A percentile compares a stretch with the other conserved stretches of the same genome.
phyloP scores from a whole-genome alignment of 2,888 invertebrate species.

The Mesorhabditis sp. region DNA sequence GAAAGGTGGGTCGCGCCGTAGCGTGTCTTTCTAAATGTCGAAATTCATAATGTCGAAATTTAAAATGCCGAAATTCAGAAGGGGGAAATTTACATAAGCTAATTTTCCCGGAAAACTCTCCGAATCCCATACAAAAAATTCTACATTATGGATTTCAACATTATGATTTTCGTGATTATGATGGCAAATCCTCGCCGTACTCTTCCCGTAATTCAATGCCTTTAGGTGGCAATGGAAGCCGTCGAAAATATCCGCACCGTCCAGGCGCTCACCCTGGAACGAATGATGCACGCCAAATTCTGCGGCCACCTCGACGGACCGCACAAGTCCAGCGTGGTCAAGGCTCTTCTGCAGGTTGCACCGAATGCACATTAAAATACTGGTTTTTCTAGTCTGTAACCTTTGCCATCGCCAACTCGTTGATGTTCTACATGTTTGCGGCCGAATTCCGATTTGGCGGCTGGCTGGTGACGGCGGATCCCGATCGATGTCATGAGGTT shows the following conservation, averaged over 20 bases:
- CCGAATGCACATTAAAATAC: not conserved
- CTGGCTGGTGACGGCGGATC: conserved; percentile 59
- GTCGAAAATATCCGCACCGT: conserved; percentile 61
- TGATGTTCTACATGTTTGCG: conserved; percentile 60
- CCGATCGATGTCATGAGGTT: conserved; percentile 52
- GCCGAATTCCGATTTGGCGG: conserved; percentile 59
- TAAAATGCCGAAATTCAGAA: no score
- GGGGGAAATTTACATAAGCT: no score
- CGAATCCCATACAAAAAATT: no score
- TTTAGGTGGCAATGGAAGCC: conserved; percentile 59
- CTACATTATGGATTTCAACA: no score
- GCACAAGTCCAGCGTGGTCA: conserved; percentile 23
- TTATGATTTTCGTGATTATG: no score
- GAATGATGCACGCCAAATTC: conserved; percentile 53
- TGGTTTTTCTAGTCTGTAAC: conserved; percentile 35
- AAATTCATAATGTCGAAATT: no score
- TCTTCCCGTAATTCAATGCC: not conserved
- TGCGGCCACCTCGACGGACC: conserved; percentile 36
- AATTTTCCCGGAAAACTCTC: no score
- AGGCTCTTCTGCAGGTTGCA: conserved; percentile 30
- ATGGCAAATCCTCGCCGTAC: no score
- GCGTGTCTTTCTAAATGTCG: no score
- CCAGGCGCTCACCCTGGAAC: conserved; percentile 60
- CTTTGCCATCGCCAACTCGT: conserved; percentile 55
- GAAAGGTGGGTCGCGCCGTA: conserved; percentile 59